Base-by-base conservation (phyloP, 2,888 invertebrate species). In the Hyalella azteca region DNA sequence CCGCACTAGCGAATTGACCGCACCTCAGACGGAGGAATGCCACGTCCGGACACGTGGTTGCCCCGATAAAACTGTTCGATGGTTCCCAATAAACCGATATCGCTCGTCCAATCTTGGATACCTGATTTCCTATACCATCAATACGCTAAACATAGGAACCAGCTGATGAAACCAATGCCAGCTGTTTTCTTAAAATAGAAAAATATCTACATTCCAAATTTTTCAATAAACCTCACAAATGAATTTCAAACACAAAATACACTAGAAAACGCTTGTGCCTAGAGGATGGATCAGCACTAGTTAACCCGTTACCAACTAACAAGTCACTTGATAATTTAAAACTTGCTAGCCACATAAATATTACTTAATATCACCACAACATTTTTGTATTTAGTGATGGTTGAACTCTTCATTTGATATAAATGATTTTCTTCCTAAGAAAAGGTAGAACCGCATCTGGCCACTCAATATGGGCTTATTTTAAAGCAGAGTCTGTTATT, bases 51-150 rank as follows among this genome's bases (percentile, higher is more conserved):
- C 66, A 66, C 66, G 66, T 66, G 66, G 66, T 66, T 66, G 66
- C 66, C 66, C 66, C 66, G 66, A 66, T 66, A 66, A 66, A 66
- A 66, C 66, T 66, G 66, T 66, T 66, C 66, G 66, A 66, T 66
- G 66, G 29, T 36, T 32, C 36, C 66, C 66, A 66, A 66, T 66
- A 66, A 66, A 66, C 66, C 66, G 66, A 66, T 66, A 66, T 66
- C 36, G 66, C 66, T 66, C 36, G 66, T 66, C 66, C 66, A 66
- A 66, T 66, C 66, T 66, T 66, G 66, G 66, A 66, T 66, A 66
- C 66, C 66, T 66, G 66, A 66, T 66, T 66, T 66, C 66, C 66
- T 66, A 66, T 66, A 66, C 66, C 36, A 66, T 36, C 66, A 66
- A 66, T 66, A 66, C 66, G 66, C 66, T 66, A 66, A 66, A 66